A percentile compares a stretch with the other conserved stretches of the same genome.
Evolutionary conservation across 2,113 vertebrate species (phyloP).

Genomic region (Podiceps cristatus): DNA sequence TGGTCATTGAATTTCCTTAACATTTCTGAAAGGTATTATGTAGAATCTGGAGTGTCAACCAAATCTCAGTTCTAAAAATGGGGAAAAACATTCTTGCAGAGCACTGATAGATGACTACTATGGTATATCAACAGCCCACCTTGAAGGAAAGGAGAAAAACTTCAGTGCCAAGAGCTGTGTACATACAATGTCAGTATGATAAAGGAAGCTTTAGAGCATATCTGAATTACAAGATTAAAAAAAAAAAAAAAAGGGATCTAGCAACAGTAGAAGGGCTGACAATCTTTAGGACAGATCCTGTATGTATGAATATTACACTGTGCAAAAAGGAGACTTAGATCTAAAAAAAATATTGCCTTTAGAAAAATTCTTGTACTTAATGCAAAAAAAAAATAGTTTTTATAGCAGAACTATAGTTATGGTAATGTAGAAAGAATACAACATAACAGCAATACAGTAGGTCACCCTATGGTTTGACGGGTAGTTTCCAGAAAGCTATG

Average conservation of each 20-base stretch:
- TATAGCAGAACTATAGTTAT: not conserved
- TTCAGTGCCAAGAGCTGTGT: not conserved
- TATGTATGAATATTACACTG: not conserved
- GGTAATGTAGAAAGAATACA: not conserved
- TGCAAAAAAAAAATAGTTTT: not conserved
- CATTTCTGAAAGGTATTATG: not conserved
- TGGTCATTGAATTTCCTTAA: not conserved
- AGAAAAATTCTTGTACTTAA: not conserved
- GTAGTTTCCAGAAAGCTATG: not conserved
- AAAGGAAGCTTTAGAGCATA: not conserved
- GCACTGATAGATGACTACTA: not conserved
- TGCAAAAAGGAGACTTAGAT: not conserved
- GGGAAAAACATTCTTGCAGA: not conserved
- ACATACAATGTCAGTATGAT: not conserved
- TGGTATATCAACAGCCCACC: not conserved
- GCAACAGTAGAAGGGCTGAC: not conserved
- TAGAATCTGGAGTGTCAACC: not conserved
- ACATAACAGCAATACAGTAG: not conserved
- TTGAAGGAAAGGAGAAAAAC: not conserved
- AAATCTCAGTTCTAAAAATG: not conserved
- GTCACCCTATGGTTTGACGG: fast-evolving
- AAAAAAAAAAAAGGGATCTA: not conserved
- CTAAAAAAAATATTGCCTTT: not conserved
- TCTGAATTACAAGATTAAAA: not conserved
- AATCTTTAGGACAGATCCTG: not conserved